Evolutionary conservation across 92 coral and sea anemone genomes (phyloP).

Genomic region (Isaurus tuberculatus): DNA sequence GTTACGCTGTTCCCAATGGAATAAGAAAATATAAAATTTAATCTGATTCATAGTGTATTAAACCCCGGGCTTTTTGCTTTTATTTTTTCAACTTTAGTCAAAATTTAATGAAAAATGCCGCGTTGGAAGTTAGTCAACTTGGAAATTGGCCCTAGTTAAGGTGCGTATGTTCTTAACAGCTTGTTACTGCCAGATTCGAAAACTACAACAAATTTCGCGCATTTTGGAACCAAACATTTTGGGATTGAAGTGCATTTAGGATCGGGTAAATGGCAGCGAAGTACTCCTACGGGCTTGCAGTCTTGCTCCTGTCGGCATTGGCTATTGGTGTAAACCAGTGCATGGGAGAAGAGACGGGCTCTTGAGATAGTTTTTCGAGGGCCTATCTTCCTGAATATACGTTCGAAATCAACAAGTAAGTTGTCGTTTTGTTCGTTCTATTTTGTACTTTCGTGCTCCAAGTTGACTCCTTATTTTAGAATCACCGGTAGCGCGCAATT

Average conservation of each 20-base stretch:
- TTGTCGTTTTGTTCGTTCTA: conserved; percentile 26
- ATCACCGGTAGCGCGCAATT: conserved; percentile 3
- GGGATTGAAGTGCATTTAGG: conserved; percentile 10
- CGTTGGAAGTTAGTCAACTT: neutral
- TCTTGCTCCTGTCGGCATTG: conserved; percentile 8
- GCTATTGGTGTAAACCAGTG: conserved; percentile 15
- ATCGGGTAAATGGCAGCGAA: conserved; percentile 11
- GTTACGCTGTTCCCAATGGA: neutral
- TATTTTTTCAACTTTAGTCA: conserved; percentile 6
- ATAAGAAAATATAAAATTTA: conserved; percentile 10
- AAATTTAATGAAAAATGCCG: neutral
- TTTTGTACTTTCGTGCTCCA: neutral
- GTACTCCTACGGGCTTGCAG: neutral
- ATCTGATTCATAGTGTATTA: neutral
- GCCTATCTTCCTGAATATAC: conserved; percentile 5
- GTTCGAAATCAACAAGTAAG: conserved; percentile 39
- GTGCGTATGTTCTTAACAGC: conserved; percentile 18
- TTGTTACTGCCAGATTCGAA: conserved; percentile 32
- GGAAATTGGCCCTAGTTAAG: conserved; percentile 16
- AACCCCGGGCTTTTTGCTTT: conserved; percentile 15
- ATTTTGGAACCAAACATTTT: conserved; percentile 11
- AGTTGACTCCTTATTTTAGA: neutral
- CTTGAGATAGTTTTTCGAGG: conserved; percentile 15
- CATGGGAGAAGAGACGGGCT: conserved; percentile 3
- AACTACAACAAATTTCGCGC: neutral